Conservation (phyloP, 2,888 invertebrate genomes). For the Agriopis aurantiaria region DNA sequence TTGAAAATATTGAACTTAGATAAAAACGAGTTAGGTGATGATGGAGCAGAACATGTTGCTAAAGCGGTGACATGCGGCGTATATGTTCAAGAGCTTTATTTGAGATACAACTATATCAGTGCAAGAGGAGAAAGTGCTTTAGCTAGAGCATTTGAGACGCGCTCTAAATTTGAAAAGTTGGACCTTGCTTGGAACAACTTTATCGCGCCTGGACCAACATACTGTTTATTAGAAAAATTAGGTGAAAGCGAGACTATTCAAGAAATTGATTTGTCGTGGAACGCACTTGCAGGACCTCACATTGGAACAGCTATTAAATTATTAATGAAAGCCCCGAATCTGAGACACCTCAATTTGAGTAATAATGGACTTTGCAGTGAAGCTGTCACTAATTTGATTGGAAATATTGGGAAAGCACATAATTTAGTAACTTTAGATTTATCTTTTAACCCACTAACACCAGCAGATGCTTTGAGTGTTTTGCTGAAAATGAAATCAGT, state of each 20-base stretch:
- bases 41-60: slow-evolving; percentile 34
- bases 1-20: slow-evolving; percentile 38
- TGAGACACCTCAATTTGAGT: slow-evolving; percentile 61
- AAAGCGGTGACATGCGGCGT: slow-evolving; percentile 51
- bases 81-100: slow-evolving; percentile 56
- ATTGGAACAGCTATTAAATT: slow-evolving; percentile 57
- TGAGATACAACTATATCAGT: slow-evolving; percentile 65
- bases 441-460: slow-evolving; percentile 67
- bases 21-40: slow-evolving; percentile 37
- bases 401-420: slow-evolving; percentile 54
- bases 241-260: slow-evolving; percentile 58
- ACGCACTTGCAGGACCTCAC: slow-evolving; percentile 56
- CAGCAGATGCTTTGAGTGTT: slow-evolving; percentile 58
- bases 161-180: slow-evolving; percentile 61
- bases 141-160: slow-evolving; percentile 61
- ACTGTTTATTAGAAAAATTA: slow-evolving; percentile 53
- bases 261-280: slow-evolving; percentile 70
- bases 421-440: slow-evolving; percentile 63
- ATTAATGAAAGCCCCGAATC: slow-evolving; percentile 53
- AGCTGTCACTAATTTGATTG: slow-evolving; percentile 52
- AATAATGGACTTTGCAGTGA: slow-evolving; percentile 64
- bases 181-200: slow-evolving; percentile 73
- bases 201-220: slow-evolving; percentile 52
- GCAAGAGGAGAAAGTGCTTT: slow-evolving; percentile 57
- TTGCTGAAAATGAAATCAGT: slow-evolving; percentile 55